Evolutionary conservation across 2,113 vertebrate genomes (phyloP).

Genomic region (Progne subis): DNA sequence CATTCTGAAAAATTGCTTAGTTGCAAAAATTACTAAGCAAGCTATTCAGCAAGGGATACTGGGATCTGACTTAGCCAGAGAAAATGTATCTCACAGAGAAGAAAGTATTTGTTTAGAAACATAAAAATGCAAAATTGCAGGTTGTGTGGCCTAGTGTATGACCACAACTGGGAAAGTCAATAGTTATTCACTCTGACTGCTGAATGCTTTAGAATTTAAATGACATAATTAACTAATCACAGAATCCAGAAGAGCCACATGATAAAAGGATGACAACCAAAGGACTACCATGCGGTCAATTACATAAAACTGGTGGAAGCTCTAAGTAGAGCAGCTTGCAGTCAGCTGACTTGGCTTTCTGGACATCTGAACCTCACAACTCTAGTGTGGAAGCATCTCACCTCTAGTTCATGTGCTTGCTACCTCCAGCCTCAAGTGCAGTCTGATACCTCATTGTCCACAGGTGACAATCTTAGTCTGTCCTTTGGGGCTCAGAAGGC

Average conservation of each 20-base stretch:
- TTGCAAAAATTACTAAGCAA: constrained; percentile 11
- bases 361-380: neutral
- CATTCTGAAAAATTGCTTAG: neutral
- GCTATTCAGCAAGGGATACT: neutral
- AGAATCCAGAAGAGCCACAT: neutral
- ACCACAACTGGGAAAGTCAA: neutral
- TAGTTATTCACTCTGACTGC: neutral
- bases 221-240: neutral
- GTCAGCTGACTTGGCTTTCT: neutral
- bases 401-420: neutral
- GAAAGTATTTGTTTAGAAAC: neutral
- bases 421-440: neutral
- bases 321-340: neutral
- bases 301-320: neutral
- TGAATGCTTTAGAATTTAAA: neutral
- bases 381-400: neutral
- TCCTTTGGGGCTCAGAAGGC: neutral
- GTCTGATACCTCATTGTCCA: neutral
- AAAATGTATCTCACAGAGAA: neutral
- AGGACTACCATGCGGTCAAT: neutral
- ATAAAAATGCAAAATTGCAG: neutral
- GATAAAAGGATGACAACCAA: neutral
- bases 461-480: neutral
- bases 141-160: neutral
- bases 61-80: neutral